phyloP scores from a whole-genome alignment of 1,140 invertebrate genomes.

The Luehdorfia chinensis region DNA sequence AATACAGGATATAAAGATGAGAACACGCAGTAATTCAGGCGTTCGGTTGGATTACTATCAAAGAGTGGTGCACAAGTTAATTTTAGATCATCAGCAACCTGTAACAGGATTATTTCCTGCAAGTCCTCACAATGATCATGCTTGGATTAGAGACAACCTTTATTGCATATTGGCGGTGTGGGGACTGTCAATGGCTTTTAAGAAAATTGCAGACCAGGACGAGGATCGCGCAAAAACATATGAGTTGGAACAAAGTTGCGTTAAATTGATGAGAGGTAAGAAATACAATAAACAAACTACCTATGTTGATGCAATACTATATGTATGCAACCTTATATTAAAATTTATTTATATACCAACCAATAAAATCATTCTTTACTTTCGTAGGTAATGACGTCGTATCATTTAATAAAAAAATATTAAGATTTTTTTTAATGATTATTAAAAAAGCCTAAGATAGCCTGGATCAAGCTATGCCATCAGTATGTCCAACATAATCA shows the following conservation, averaged over 20 bases:
- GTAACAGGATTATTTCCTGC: conserved; percentile 95
- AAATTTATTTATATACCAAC: too few relatives aligned
- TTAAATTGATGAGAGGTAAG: conserved; percentile 87
- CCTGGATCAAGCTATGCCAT: too few relatives aligned
- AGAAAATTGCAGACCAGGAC: conserved; percentile 98
- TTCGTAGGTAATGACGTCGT: too few relatives aligned
- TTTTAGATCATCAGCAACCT: conserved; percentile 95
- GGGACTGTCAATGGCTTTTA: conserved; percentile 98
- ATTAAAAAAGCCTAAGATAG: too few relatives aligned
- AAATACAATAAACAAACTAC: too few relatives aligned
- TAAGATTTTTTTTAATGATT: too few relatives aligned
- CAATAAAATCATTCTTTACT: too few relatives aligned
- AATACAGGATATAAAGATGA: too few relatives aligned
- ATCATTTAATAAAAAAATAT: neutral
- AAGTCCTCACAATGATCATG: conserved; percentile 92
- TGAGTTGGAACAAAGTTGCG: conserved; percentile 96
- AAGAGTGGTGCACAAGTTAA: conserved; percentile 92
- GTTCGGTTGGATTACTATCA: conserved; percentile 97
- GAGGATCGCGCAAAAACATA: conserved; percentile 99
- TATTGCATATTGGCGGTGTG: conserved; percentile 98
- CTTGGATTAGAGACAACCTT: conserved; percentile 99
- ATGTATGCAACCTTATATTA: too few relatives aligned
- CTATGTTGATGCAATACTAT: too few relatives aligned
- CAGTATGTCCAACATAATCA: too few relatives aligned
- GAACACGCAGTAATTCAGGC: conserved; percentile 95